phyloP scores from a whole-genome alignment of 2,797 vertebrate species.

The Syngnathus acus region DNA sequence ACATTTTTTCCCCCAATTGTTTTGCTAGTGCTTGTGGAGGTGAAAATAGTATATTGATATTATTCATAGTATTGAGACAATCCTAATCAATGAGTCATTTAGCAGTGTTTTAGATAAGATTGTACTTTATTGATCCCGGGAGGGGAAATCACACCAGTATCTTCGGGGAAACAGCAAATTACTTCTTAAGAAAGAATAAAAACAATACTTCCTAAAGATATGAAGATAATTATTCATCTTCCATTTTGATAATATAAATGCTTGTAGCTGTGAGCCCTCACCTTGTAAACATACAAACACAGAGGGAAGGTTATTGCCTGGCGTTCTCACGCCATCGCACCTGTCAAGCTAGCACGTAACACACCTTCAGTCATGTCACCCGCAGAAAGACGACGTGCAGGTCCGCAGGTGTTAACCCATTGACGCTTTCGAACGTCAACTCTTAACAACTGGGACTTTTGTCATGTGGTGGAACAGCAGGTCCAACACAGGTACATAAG shows the following conservation, averaged over 20 bases:
- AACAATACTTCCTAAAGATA: too few species aligned
- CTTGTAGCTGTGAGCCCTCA: not conserved
- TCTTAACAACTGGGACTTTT: not conserved
- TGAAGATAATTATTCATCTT: too few species aligned
- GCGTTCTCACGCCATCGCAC: not conserved
- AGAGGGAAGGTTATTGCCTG: not conserved
- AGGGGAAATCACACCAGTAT: too few species aligned
- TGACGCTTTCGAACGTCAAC: not conserved
- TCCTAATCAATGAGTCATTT: not conserved
- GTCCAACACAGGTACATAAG: not conserved
- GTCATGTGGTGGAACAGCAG: not conserved
- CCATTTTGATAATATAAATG: not conserved
- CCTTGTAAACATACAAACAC: not conserved
- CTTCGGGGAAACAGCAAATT: too few species aligned
- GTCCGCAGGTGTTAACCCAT: not conserved
- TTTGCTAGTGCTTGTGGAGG: too few species aligned
- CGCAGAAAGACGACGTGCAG: not conserved
- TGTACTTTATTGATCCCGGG: not conserved
- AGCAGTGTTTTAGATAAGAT: not conserved
- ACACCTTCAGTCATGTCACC: not conserved
- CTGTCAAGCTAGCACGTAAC: not conserved
- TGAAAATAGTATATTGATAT: not conserved
- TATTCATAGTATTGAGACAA: not conserved
- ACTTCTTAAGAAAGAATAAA: too few species aligned
- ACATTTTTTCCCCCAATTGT: too few species aligned